These are phyloP conservation scores for Sebastes aleutianus DNA, from an alignment of 2,797 vertebrate species.

Conservation along the genomic window DNA sequence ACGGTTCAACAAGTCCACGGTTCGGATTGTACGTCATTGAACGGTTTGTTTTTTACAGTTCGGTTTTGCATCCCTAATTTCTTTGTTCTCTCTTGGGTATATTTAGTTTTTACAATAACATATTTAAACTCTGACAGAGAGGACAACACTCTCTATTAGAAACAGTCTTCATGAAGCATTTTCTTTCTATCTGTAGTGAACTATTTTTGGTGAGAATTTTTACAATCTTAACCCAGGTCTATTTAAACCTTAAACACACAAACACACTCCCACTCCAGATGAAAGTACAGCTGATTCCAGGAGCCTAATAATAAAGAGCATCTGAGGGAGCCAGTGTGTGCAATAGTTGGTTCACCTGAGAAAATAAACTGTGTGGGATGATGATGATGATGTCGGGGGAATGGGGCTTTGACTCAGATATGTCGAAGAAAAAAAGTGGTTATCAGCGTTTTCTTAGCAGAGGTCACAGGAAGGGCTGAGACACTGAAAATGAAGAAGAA, in stretches of 20 bases:
- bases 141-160: not conserved
- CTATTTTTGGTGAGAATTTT: constrained; percentile 32
- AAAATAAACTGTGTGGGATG: constrained; percentile 87
- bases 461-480: constrained; percentile 81
- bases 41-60: too few species aligned
- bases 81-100: not conserved
- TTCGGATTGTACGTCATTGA: not conserved
- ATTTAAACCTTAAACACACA: constrained; percentile 38
- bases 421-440: constrained; percentile 3
- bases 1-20: too few species aligned
- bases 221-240: not conserved
- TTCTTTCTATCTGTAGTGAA: not conserved
- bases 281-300: constrained; percentile 88
- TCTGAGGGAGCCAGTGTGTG: constrained; percentile 88
- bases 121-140: not conserved
- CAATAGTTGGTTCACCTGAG: constrained; percentile 92
- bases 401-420: constrained; percentile 1
- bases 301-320: constrained; percentile 94
- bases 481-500: constrained; percentile 59
- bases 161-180: not conserved
- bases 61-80: not conserved
- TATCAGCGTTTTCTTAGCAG: constrained; percentile 50
- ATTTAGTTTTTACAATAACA: not conserved
- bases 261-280: constrained; percentile 70
- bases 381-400: constrained; percentile 31